Percentiles rank a stretch among this genome's conserved stretches.
Conservation (phyloP, 1,140 invertebrate genomes). For the Platyscapa corneri region DNA sequence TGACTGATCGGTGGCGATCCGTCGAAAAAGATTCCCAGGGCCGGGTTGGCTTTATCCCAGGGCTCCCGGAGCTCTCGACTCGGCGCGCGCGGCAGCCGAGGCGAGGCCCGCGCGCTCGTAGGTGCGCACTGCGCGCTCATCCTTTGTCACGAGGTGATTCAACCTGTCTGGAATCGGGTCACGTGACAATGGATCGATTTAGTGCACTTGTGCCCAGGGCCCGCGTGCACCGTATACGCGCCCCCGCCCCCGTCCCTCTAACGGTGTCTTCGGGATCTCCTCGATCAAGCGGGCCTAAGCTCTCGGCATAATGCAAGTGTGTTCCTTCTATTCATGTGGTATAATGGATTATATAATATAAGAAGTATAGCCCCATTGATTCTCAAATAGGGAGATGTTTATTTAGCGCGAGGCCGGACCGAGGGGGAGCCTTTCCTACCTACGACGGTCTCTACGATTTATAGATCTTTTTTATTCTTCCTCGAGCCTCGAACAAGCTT, state of each 20-base stretch:
- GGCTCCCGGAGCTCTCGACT: slow-evolving; percentile 6
- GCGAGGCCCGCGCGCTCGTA: background rate
- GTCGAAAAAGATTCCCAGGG: slow-evolving; percentile 29
- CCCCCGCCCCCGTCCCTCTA: background rate
- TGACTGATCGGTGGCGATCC: slow-evolving; percentile 13
- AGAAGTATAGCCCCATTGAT: slow-evolving; percentile 49
- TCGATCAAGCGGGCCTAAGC: slow-evolving; percentile 33
- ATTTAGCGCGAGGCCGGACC: slow-evolving; percentile 31
- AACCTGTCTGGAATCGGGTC: slow-evolving; percentile 63
- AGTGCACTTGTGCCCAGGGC: slow-evolving; percentile 59
- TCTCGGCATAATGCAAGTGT: slow-evolving; percentile 40
- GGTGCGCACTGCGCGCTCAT: slow-evolving; percentile 4
- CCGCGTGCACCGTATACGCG: background rate
- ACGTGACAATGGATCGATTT: slow-evolving; percentile 69
- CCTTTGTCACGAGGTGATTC: slow-evolving; percentile 64
- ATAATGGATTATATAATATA: slow-evolving; percentile 52
- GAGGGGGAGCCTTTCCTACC: slow-evolving; percentile 31
- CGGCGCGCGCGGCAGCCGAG: background rate
- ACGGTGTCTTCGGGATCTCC: slow-evolving; percentile 24
- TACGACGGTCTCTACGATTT: slow-evolving; percentile 12
- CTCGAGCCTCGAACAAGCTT: slow-evolving; percentile 27
- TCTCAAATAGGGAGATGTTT: slow-evolving; percentile 50
- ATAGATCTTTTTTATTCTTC: slow-evolving; percentile 32
- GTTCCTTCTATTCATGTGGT: slow-evolving; percentile 39
- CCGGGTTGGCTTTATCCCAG: slow-evolving; percentile 1